Conservation (phyloP, 1,140 invertebrate species). For the Babylonia areolata region DNA sequence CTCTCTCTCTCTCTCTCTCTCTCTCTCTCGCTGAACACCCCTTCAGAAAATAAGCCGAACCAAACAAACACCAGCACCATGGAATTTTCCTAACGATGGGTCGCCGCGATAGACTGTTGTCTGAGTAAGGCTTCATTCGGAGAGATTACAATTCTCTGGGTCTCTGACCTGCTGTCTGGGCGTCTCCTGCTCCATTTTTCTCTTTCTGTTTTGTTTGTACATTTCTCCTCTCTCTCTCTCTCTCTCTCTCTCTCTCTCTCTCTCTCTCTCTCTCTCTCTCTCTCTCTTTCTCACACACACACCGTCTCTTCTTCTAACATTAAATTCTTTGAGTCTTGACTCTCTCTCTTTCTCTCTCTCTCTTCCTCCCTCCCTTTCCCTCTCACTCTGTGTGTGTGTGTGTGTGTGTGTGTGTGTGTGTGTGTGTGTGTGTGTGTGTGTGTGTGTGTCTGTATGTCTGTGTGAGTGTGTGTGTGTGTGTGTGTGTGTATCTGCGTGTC, state of each 20-base stretch:
- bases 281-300: too few species aligned
- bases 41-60: not conserved
- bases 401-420: not conserved
- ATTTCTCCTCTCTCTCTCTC: too few species aligned
- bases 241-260: not conserved
- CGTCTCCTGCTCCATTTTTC: not conserved
- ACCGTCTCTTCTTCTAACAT: not conserved
- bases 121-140: not conserved
- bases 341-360: not conserved
- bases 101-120: not conserved
- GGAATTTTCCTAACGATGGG: not conserved
- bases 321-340: too few species aligned
- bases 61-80: conserved; percentile 6
- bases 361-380: not conserved
- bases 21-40: too few species aligned
- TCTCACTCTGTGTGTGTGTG: not conserved
- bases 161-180: not conserved
- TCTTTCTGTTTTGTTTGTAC: too few species aligned
- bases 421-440: not conserved
- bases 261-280: not conserved
- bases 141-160: not conserved
- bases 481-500: too few species aligned
- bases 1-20: conserved; percentile 15
- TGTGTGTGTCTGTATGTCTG: too few species aligned
- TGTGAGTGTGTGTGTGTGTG: too few species aligned